Percentiles rank a stretch among this genome's conserved stretches.
Evolutionary conservation across 2,797 vertebrate species (phyloP).

Genomic region (Clarias laeviceps): DNA sequence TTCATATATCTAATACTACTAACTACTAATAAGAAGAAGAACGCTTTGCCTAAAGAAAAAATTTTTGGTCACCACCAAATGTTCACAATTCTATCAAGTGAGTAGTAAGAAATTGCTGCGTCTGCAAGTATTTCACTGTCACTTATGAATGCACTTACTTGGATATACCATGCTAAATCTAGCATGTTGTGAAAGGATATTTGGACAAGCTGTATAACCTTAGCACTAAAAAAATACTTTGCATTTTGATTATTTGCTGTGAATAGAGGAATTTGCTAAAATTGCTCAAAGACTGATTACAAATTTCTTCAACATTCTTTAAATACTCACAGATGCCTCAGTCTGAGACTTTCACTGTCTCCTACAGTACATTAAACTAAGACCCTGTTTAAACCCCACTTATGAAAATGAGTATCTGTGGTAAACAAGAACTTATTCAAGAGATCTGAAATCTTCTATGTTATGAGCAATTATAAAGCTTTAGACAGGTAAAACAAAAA

Average conservation of each 20-base stretch:
- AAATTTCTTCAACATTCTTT: background rate
- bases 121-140: background rate
- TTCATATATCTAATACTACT: too few relatives aligned
- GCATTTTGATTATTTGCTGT: background rate
- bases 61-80: background rate
- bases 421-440: background rate
- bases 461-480: background rate
- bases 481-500: background rate
- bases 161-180: background rate
- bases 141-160: background rate
- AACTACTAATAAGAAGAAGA: background rate
- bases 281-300: background rate
- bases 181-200: background rate
- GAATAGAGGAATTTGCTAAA: background rate
- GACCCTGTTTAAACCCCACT: background rate
- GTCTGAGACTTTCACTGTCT: background rate
- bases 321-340: background rate
- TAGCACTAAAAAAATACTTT: background rate
- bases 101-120: background rate
- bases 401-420: background rate
- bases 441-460: too few relatives aligned
- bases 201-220: background rate
- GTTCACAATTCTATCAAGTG: constrained; percentile 13
- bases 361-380: background rate
- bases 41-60: background rate